Evolutionary conservation across 1,140 invertebrate genomes (phyloP), one percentile per base, ranked within the genome.

Genomic region (Homarus americanus): DNA sequence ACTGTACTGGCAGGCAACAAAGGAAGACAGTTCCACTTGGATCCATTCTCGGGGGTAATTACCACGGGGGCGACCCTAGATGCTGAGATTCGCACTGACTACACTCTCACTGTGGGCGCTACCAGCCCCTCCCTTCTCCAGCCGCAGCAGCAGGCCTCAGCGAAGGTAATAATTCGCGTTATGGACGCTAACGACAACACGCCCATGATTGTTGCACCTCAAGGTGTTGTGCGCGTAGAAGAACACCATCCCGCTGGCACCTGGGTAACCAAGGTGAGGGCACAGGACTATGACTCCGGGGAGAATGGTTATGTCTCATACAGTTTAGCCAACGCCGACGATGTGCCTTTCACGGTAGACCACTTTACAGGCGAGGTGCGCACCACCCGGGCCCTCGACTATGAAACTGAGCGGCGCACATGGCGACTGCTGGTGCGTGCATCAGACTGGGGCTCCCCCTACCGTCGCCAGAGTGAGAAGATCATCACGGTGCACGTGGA

Each of bases 291-390:
- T 24, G 99, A 99, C 94, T 96, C 96, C 9, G 98, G 97, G 1
- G 98, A 99, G 93, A 99, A 99, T 94, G 97, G 98, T 24, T 98
- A 98, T 94, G 97, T 99, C 92, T 98, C 97, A 0, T 99, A 98
- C 95, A 97, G 97, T 91, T 97, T 99, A 93, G 97, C 97, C 38
- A 98, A 99, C 94, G 95, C 98, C 20, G 96, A 97, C 44, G 96
- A 96, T 40, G 96, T 98, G 7, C 98, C 98, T 40, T 99, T 99
- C 94, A 97, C 98, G 92, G 98, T 99, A 79, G 98, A 99, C 93
- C 97, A 97, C 93, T 99, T 99, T 94, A 97, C 97, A 5, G 99
- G 99, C 0, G 95, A 97, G 28, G 96, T 99, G 1, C 96, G 95
- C 93, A 98, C 98, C 0, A 97, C 96, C 0, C 95, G 96, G 92